Evolutionary conservation across 2,888 invertebrate genomes (phyloP), one percentile per base, ranked within the genome.

Genomic region (Drosophila hamatofila): DNA sequence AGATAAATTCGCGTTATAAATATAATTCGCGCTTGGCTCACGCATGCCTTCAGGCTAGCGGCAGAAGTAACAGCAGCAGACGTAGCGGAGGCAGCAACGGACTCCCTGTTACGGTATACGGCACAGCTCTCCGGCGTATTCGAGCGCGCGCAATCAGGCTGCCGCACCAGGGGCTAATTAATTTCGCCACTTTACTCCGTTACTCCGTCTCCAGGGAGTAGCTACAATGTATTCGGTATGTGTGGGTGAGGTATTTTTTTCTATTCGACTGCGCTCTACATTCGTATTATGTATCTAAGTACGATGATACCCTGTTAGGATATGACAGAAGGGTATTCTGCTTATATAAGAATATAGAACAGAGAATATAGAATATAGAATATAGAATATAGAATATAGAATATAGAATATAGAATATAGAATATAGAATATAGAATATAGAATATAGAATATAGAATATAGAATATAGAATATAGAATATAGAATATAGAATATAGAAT

Each of bases 91-190:
- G 46, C 25, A n/a, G 9, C 48, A 16, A 30, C 27, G 41, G 39
- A 51, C 8, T 23, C 46, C 51, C 55, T 48, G 44, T 61, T 44
- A 70, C 37, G 52, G 61, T 64, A 72, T 72, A 71, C 64, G 62
- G 72, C 68, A 41, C 60, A 74, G 63, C 66, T 73, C 78, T 69
- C 72, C 52, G 74, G 67, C 73, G 83, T 58, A 80, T 76, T 74
- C 66, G n/a, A n/a, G 66, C 71, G 81, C 70, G 78, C 72, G 81
- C 76, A 88, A 83, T 81, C 84, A 81, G 89, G 84, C 83, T 80
- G 83, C 84, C 89, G 84, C 88, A 84, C 86, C 84, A 76, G 89
- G 87, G 89, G 87, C 86, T 86, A 86, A 86, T 86, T 86, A 86
- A 86, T 86, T 86, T 86, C 75, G 78, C 87, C 88, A 89, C 89